Base-by-base conservation (phyloP, 2,888 invertebrate species). In the Oscheius sp. region DNA sequence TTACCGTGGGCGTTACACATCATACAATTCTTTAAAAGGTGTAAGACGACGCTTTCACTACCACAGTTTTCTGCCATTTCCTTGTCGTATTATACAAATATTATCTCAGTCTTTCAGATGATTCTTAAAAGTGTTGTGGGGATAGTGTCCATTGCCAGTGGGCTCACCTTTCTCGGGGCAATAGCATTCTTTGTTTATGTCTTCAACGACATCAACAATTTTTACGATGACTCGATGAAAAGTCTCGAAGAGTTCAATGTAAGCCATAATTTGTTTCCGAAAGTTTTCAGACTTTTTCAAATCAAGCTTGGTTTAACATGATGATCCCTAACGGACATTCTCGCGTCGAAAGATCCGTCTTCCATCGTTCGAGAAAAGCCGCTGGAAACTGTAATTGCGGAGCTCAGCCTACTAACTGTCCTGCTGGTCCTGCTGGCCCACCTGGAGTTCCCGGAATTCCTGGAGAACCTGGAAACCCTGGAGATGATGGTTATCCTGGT, bases 381-480 rank as follows among this genome's bases (percentile, higher is more conserved):
- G n/a, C 54, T 22, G 24, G 54, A 17, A 20, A n/a, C 5, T 59
- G 59, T 24, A 36, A 36, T 17, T 59, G 59, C 24, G 59, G 17
- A 33, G 24, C 41, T 3, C 33, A 36, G 38, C 33, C 33, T 5
- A 28, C 20, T 22, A 59, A 41, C 17, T 59, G 59, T 26, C 59
- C 59, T 12, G 24, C 59, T 44, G 59, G 59, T 26, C 59, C 59
- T n/a, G 22, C 59, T 44, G 59, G 59, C 2, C 59, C 59, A n/a
- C 41, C 59, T 17, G 59, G 59, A 41, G 17, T n/a, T 5, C 59
- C 59, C 17, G 59, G 59, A 38, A 32, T 14, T 4, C 59, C 41
- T 6, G 59, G 59, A 59, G 59, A 59, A 41, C 24, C 17, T 20
- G 59, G 59, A 41, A 24, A 9, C 30, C 8, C 24, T 26, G 59